These are phyloP conservation scores for Hippocampus guttulatus DNA, from an alignment of 2,113 vertebrate species.

Conservation along the genomic window DNA sequence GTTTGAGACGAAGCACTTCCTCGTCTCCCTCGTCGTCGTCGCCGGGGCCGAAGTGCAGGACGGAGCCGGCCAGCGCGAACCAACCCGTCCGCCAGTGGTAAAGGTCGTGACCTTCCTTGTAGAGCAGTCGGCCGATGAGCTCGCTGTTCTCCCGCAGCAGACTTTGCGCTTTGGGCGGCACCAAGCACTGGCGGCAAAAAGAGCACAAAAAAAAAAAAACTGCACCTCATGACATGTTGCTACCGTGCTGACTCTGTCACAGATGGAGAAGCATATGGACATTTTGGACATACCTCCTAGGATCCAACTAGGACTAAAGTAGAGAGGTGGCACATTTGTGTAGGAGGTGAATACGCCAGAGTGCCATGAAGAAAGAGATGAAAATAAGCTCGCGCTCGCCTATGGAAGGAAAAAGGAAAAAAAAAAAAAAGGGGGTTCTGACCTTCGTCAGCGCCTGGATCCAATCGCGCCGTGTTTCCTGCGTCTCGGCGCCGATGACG, in stretches of 20 bases:
- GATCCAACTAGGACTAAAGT: neutral
- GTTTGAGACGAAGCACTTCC: slow-evolving; percentile 82
- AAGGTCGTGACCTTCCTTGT: slow-evolving; percentile 89
- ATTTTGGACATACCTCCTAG: no score
- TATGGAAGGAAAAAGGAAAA: neutral
- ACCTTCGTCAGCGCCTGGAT: slow-evolving; percentile 88
- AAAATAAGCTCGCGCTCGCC: neutral
- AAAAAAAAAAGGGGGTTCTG: neutral
- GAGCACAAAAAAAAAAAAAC: neutral
- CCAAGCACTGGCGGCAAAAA: slow-evolving; percentile 77
- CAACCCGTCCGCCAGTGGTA: slow-evolving; percentile 90
- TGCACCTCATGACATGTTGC: neutral
- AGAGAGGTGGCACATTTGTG: neutral
- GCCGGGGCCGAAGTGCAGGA: slow-evolving; percentile 80
- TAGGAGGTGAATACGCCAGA: neutral
- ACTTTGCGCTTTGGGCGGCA: slow-evolving; percentile 76
- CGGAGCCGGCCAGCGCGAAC: slow-evolving; percentile 84
- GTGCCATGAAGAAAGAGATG: neutral
- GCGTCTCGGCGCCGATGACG: slow-evolving; percentile 83
- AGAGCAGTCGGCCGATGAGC: slow-evolving; percentile 86
- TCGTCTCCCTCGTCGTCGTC: slow-evolving; percentile 65
- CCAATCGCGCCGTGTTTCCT: slow-evolving; percentile 85
- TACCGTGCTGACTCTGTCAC: neutral
- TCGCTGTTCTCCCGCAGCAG: slow-evolving; percentile 78
- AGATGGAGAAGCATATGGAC: slow-evolving; percentile 49